These are phyloP conservation scores for Steinernema carpocapsae DNA, from an alignment of 2,888 invertebrate species.

Conservation along the genomic window DNA sequence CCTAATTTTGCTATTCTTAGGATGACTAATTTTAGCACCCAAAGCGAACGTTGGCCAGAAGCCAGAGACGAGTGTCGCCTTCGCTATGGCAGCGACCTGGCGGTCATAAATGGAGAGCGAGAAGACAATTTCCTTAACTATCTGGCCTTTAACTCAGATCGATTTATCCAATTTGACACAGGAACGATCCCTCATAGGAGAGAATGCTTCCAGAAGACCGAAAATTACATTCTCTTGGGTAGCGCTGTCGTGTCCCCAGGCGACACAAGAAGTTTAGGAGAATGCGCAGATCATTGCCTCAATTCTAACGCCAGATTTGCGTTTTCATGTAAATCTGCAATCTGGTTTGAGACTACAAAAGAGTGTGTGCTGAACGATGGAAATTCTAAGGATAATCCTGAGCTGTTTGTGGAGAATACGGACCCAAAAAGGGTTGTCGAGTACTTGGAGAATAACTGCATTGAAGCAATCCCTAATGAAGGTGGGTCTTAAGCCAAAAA, in stretches of 20 bases:
- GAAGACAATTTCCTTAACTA: slow-evolving; percentile 35
- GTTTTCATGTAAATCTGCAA: slow-evolving; percentile 32
- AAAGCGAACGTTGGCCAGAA: slow-evolving; percentile 28
- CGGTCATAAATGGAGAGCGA: slow-evolving; percentile 28
- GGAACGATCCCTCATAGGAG: background rate
- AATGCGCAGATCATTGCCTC: slow-evolving; percentile 10
- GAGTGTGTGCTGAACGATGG: slow-evolving; percentile 36
- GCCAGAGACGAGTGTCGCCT: slow-evolving; percentile 38
- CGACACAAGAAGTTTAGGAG: background rate
- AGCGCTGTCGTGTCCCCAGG: slow-evolving; percentile 25
- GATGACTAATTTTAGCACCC: slow-evolving; percentile 30
- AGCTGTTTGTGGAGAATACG: slow-evolving; percentile 11
- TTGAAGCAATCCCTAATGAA: background rate
- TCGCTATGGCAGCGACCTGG: slow-evolving; percentile 38
- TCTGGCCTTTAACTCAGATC: background rate
- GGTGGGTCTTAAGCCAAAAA: background rate
- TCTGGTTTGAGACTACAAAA: slow-evolving; percentile 21
- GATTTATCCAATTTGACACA: background rate
- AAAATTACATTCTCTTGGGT: background rate
- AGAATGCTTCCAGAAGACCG: slow-evolving; percentile 14
- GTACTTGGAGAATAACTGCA: slow-evolving; percentile 23
- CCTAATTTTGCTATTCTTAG: background rate
- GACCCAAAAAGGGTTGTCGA: background rate
- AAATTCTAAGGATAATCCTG: background rate
- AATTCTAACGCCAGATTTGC: background rate